These are phyloP conservation scores for Typhlichthys subterraneus DNA, from an alignment of 2,797 vertebrate genomes.

Conservation along the genomic window DNA sequence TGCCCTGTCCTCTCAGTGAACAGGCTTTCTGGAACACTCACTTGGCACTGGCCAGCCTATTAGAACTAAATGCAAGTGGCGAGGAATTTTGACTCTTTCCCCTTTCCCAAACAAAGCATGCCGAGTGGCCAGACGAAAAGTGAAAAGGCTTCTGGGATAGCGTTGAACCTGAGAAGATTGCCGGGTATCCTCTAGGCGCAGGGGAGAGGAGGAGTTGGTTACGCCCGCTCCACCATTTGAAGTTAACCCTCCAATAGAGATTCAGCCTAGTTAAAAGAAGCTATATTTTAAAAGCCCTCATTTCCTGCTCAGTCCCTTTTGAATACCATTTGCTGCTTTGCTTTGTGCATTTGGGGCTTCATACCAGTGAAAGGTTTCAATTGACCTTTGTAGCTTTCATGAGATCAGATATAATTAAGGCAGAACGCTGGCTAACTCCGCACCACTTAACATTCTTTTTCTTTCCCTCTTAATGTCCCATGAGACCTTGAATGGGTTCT, in stretches of 20 bases:
- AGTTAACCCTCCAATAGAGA: conserved; percentile 60
- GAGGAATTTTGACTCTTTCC: conserved; percentile 67
- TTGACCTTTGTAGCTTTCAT: conserved; percentile 66
- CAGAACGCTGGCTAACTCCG: conserved; percentile 55
- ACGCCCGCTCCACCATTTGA: conserved; percentile 41
- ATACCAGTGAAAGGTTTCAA: conserved; percentile 43
- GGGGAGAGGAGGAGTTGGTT: conserved; percentile 31
- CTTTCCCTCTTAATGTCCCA: conserved; percentile 48
- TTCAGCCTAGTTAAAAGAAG: conserved; percentile 60
- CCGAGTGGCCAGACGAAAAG: conserved; percentile 42
- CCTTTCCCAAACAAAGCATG: conserved; percentile 45
- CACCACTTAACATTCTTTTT: conserved; percentile 62
- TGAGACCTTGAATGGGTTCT: conserved; percentile 53
- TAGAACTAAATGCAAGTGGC: conserved; percentile 66
- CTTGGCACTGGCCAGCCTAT: conserved; percentile 60
- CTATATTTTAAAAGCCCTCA: conserved; percentile 53
- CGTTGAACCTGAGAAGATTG: conserved; percentile 63
- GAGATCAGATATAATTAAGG: conserved; percentile 66
- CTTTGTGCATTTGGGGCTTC: conserved; percentile 37
- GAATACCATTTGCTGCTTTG: conserved; percentile 46
- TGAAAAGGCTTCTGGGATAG: conserved; percentile 57
- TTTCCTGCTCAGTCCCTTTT: conserved; percentile 52
- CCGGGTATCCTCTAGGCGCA: conserved; percentile 46
- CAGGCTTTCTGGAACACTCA: conserved; percentile 62
- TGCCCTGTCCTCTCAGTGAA: conserved; percentile 67